A percentile compares a stretch with the other conserved stretches of the same genome.
These are phyloP conservation scores for Oreotragus oreotragus DNA, from an alignment of 2,113 vertebrate genomes.

Conservation along the genomic window DNA sequence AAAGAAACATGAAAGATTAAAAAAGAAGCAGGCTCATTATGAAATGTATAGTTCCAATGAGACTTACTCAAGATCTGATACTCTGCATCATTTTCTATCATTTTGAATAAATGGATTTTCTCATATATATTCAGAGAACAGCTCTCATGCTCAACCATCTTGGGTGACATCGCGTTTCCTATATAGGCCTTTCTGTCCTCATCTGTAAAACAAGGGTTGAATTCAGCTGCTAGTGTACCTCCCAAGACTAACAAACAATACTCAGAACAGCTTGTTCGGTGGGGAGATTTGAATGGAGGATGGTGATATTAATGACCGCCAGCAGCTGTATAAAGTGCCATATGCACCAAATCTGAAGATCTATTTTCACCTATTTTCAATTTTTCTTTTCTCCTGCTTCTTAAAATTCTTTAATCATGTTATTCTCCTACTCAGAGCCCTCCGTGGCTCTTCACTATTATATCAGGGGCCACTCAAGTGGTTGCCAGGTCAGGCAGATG, in stretches of 20 bases:
- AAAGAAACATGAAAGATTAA: not conserved
- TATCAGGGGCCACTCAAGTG: rapidly evolving
- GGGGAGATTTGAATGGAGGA: not conserved
- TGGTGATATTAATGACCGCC: not conserved
- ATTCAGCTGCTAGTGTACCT: not conserved
- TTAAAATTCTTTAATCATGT: not conserved
- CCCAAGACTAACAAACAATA: not conserved
- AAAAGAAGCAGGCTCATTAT: not conserved
- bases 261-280: not conserved
- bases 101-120: not conserved
- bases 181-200: not conserved
- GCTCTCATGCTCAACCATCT: not conserved
- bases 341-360: not conserved
- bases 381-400: not conserved
- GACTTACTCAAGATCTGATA: not conserved
- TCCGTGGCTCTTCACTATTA: not conserved
- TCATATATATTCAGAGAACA: not conserved
- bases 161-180: not conserved
- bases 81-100: not conserved
- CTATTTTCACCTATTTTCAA: not conserved
- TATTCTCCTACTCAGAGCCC: not conserved
- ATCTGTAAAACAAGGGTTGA: not conserved
- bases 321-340: not conserved
- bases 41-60: not conserved
- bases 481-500: not conserved